Conservation (phyloP, 2,113 vertebrate genomes). For the Xenopus tropicalis region UCB_Xtro_10.0 CM004446.2:73125001-73125500, state of each 20-base stretch:
- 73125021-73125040: conserved; percentile 45
- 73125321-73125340: too few species aligned
- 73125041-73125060: neutral
- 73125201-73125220: conserved; percentile 46
- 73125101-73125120: neutral
- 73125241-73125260: conserved; percentile 35
- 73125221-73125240: conserved; percentile 55
- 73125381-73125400: too few species aligned
- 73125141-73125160: neutral
- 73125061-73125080: neutral
- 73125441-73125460: too few species aligned
- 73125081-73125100: neutral
- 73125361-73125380: too few species aligned
- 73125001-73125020: conserved; percentile 37
- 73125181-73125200: neutral
- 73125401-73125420: too few species aligned
- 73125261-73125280: neutral
- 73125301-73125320: conserved; percentile 11
- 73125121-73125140: conserved; percentile 1
- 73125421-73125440: too few species aligned
- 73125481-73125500: too few species aligned
- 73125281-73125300: conserved; percentile 4
- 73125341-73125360: too few species aligned
- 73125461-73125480: too few species aligned
- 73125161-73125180: conserved; percentile 2